Conservation (phyloP, 2,888 invertebrate genomes). For the Cryptus viduatorius region DNA sequence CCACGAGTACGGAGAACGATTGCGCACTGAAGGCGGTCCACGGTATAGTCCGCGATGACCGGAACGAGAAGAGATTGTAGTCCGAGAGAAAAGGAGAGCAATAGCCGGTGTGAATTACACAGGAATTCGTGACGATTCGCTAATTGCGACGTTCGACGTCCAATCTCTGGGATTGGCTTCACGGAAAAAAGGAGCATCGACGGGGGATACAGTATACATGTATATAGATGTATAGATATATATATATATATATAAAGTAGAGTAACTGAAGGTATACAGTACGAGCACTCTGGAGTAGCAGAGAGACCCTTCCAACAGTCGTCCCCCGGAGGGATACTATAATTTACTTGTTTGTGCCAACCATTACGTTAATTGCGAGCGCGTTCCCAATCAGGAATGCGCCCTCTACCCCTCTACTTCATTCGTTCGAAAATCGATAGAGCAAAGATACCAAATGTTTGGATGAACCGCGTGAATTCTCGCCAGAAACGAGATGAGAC, state of each 20-base stretch:
- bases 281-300: conserved; percentile 53
- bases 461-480: conserved; percentile 49
- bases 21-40: conserved; percentile 5
- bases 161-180: conserved; percentile 75
- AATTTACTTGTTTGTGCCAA: conserved; percentile 78
- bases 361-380: conserved; percentile 79
- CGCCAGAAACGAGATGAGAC: not conserved
- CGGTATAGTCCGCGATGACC: not conserved
- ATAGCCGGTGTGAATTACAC: conserved; percentile 60
- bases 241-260: conserved; percentile 45
- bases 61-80: not conserved
- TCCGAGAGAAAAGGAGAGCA: not conserved
- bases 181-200: conserved; percentile 66
- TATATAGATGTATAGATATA: conserved; percentile 41
- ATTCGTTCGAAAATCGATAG: conserved; percentile 66
- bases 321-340: conserved; percentile 72
- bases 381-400: conserved; percentile 74
- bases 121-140: conserved; percentile 73
- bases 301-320: conserved; percentile 66
- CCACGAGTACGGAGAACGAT: conserved; percentile 14
- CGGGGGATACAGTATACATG: conserved; percentile 4
- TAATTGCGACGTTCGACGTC: conserved; percentile 73
- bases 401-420: conserved; percentile 42
- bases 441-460: conserved; percentile 57
- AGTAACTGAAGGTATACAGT: conserved; percentile 32